Conservation (phyloP, 2,888 invertebrate species). For the Pristionchus mayeri region DNA sequence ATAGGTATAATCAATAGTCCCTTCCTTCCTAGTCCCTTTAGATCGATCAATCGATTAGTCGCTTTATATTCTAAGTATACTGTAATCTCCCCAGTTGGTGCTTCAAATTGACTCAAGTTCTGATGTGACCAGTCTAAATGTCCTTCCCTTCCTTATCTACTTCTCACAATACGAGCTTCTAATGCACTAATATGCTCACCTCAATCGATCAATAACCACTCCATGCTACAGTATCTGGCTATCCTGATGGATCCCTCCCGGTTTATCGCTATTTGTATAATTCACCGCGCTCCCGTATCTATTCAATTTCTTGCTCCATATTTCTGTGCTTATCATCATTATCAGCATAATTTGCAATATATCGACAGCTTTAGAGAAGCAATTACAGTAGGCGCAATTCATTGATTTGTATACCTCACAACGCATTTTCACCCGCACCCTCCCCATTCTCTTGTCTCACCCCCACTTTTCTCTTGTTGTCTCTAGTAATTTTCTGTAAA, state of each 20-base stretch:
- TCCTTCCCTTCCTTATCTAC: conserved; percentile 7
- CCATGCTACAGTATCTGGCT: conserved; percentile 14
- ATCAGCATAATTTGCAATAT: conserved; percentile 36
- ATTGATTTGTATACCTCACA: conserved; percentile 41
- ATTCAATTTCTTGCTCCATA: neutral
- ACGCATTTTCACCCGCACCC: neutral
- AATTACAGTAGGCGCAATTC: conserved; percentile 27
- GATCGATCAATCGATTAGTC: conserved; percentile 18
- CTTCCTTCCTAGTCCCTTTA: neutral
- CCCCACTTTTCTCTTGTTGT: neutral
- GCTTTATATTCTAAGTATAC: conserved; percentile 15
- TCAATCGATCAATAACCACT: conserved; percentile 7
- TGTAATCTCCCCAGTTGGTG: conserved; percentile 11
- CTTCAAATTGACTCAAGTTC: conserved; percentile 27
- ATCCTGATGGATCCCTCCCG: conserved; percentile 29
- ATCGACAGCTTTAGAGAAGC: conserved; percentile 33
- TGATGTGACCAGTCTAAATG: neutral
- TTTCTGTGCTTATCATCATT: conserved; percentile 13
- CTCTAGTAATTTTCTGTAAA: conserved; percentile 1
- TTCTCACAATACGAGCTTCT: conserved; percentile 44
- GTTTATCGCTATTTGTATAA: neutral
- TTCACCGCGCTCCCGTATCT: neutral
- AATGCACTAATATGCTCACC: conserved; percentile 29
- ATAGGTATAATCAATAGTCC: conserved; percentile 4
- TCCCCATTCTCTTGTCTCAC: neutral